Evolutionary conservation across 2,113 vertebrate species (phyloP).

Genomic region (Bothrops jararaca): DNA sequence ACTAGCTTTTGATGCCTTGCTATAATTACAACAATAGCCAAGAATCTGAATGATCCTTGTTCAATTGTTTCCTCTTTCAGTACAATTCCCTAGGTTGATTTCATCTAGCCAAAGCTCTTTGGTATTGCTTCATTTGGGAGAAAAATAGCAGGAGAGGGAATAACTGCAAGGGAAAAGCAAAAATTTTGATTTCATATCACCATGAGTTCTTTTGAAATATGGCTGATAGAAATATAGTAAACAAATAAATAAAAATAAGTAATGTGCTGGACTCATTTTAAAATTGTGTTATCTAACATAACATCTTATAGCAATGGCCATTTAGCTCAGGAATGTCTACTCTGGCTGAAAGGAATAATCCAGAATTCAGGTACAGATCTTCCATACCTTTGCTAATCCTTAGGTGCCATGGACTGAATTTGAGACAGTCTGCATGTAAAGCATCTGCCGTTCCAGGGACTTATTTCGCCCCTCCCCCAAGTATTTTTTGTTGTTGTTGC

Average conservation of each 20-base stretch:
- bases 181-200: neutral
- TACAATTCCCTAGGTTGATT: neutral
- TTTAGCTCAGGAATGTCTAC: neutral
- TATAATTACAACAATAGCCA: neutral
- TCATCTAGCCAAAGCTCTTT: neutral
- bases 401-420: neutral
- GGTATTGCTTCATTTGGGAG: neutral
- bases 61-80: neutral
- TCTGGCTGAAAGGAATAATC: neutral
- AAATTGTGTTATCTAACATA: neutral
- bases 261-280: neutral
- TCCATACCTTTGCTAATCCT: neutral
- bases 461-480: accelerated
- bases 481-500: neutral
- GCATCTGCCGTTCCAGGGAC: neutral
- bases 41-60: neutral
- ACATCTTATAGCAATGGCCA: neutral
- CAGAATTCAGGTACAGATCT: neutral
- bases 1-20: neutral
- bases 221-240: neutral
- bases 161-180: neutral
- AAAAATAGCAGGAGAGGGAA: neutral
- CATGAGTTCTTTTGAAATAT: neutral
- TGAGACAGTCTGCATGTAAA: too few relatives aligned
- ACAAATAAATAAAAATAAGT: neutral